Evolutionary conservation across 2,113 vertebrate genomes (phyloP), one percentile per base, ranked within the genome.

Genomic region (Zosterops lateralis): DNA sequence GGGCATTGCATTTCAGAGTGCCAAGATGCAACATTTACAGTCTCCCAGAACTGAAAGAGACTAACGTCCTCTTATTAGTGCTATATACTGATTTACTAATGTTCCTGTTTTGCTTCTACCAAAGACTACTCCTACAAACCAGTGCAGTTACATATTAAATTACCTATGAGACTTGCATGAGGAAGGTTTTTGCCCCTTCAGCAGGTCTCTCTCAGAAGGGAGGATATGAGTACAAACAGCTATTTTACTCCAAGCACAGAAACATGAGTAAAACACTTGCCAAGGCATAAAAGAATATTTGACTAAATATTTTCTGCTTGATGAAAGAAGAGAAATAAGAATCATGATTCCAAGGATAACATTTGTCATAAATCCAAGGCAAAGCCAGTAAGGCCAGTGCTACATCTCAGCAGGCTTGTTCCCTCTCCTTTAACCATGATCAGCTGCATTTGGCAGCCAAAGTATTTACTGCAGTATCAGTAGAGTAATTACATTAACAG

Each of bases 291-390:
- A 92, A 89, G 36, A 88, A 47, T 67, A 80, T 84, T 77, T 93
- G 66, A 90, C 66, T 84, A 94, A 88, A 70, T 96, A 84, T 74
- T 84, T 94, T 92, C 79, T 89, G n/a, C 61, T 91, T 97, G 76
- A 95, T 51, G n/a, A 87, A 82, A 73, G 28, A 48, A 48, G 25
- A 86, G 32, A 95, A 96, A 71, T 86, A 61, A 80, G 79, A 96
- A 70, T 60, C 61, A 90, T 20, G 29, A 6, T 84, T 82, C 74
- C 25, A 20, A 92, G 48, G 91, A 62, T 77, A 94, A 95, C 40
- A 51, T 96, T 94, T 81, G 1, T 79, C 80, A 89, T 78, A 84
- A 93, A 90, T 32, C n/a, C 62, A 87, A 76, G 38, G 31, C 36
- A 76, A 73, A 80, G 75, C 34, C 42, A 51, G 50, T 29, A 47